Percentiles rank a stretch among this genome's conserved stretches.
Conservation (phyloP, 2,888 invertebrate species). For the Lasioglossum figueresi region DNA sequence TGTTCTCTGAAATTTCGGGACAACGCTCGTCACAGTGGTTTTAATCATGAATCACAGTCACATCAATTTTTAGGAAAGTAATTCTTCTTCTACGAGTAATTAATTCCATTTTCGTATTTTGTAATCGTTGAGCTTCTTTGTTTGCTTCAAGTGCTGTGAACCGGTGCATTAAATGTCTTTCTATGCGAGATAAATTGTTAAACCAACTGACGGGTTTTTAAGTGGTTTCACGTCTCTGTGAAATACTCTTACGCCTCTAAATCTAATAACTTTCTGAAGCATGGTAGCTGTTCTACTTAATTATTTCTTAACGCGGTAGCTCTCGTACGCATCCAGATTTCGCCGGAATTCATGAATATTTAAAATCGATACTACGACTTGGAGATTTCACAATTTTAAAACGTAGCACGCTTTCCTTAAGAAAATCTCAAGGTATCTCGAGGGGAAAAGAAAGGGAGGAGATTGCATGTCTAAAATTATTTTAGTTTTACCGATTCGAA, state of each 20-base stretch:
- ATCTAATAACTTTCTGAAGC: slow-evolving; percentile 47
- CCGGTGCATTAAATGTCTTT: background rate
- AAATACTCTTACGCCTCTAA: slow-evolving; percentile 9
- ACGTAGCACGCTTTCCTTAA: background rate
- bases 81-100: background rate
- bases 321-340: slow-evolving; percentile 31
- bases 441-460: background rate
- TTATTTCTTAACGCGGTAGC: slow-evolving; percentile 31
- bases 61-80: background rate
- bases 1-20: background rate
- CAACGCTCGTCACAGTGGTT: no score
- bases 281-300: slow-evolving; percentile 42
- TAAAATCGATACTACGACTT: slow-evolving; percentile 29
- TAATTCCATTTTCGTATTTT: background rate
- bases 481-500: background rate
- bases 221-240: background rate
- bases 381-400: background rate
- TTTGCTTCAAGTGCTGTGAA: background rate
- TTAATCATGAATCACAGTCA: background rate
- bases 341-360: slow-evolving; percentile 45
- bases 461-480: background rate
- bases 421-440: background rate
- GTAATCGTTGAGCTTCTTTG: background rate
- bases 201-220: background rate
- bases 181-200: background rate